phyloP scores from a whole-genome alignment of 1,140 invertebrate genomes.

The Babylonia areolata region DNA sequence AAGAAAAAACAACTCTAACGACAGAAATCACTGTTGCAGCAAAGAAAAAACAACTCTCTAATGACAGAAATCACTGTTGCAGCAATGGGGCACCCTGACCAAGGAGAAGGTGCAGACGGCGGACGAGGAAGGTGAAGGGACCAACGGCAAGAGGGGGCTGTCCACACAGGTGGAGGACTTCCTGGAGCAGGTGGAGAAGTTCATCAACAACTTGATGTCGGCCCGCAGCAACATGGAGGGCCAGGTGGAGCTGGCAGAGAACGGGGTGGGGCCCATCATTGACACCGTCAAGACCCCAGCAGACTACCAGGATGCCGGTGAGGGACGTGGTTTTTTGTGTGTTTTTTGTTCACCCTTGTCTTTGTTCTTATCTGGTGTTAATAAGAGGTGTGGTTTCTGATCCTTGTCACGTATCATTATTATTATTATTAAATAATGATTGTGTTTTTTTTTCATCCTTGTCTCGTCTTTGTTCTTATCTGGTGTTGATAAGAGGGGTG shows the following conservation, averaged over 20 bases:
- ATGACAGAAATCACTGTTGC: no score
- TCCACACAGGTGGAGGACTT: constrained; percentile 71
- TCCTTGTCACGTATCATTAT: no score
- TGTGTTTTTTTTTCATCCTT: constrained; percentile 9
- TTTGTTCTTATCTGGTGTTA: no score
- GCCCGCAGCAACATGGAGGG: constrained; percentile 74
- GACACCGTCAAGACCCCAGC: constrained; percentile 69
- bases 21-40: no score
- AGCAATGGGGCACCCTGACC: constrained; percentile 67
- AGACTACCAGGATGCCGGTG: constrained; percentile 74
- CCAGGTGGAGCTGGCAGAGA: constrained; percentile 73
- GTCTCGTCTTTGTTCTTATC: no score
- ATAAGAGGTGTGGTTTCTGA: no score
- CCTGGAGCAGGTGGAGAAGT: constrained; percentile 74
- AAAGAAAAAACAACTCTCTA: no score
- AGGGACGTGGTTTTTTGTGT: not conserved
- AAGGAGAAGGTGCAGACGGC: constrained; percentile 52
- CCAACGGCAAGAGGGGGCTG: not conserved
- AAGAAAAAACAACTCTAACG: no score
- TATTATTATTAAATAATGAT: no score
- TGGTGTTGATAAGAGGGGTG: no score
- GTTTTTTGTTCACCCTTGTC: not conserved
- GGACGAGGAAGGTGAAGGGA: not conserved
- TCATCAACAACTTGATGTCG: constrained; percentile 69
- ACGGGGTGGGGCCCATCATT: constrained; percentile 66